Conservation (phyloP, 2,113 vertebrate genomes). For the Pelmatolapia mariae region DNA sequence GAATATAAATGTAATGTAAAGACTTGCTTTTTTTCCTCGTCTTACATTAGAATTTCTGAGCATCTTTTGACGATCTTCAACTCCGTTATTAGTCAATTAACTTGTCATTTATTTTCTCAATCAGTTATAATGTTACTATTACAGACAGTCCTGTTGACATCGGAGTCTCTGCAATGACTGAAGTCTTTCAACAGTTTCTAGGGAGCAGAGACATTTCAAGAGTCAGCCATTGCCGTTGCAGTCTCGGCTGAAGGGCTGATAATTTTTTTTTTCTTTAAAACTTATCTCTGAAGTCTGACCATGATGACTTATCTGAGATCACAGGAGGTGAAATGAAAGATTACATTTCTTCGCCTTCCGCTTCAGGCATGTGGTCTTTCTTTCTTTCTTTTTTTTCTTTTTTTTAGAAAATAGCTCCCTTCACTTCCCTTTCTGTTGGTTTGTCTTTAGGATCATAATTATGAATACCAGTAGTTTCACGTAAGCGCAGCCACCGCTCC, state of each 20-base stretch:
- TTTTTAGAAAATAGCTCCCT: background rate
- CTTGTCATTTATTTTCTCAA: background rate
- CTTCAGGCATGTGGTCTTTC: background rate
- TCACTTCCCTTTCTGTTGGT: background rate
- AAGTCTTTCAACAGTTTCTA: background rate
- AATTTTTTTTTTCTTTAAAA: background rate
- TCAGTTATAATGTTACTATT: background rate
- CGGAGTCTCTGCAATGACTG: background rate
- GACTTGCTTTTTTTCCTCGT: background rate
- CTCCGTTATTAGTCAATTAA: background rate
- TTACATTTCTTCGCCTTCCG: background rate
- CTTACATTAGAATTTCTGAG: background rate
- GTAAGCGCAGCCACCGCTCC: background rate
- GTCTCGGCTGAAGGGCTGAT: background rate
- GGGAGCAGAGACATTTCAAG: background rate
- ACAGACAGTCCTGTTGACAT: background rate
- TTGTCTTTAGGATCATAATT: background rate
- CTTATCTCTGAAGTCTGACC: background rate
- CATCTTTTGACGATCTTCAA: background rate
- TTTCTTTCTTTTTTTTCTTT: fast-evolving
- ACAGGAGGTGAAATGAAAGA: background rate
- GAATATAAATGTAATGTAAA: background rate
- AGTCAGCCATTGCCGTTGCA: background rate
- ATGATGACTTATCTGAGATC: background rate
- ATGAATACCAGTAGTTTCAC: background rate